phyloP scores from a whole-genome alignment of 2,113 vertebrate species.

The Caracal caracal region DNA sequence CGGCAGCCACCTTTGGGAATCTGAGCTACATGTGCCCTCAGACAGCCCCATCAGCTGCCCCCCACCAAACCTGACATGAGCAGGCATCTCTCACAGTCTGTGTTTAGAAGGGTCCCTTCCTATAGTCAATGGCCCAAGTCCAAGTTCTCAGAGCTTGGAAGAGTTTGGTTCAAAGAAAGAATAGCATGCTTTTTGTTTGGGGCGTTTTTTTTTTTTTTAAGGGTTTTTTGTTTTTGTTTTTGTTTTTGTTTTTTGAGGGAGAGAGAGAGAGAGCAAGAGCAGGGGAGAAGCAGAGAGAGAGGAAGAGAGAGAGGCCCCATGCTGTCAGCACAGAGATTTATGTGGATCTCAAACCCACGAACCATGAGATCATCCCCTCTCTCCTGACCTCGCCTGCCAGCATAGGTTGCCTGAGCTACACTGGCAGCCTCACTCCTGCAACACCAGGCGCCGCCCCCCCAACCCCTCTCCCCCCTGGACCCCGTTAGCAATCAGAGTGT shows the following conservation, averaged over 20 bases:
- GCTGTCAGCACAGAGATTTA: too few species aligned
- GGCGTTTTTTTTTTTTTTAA: not conserved
- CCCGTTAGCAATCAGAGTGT: not conserved
- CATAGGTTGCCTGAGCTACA: conserved; percentile 92
- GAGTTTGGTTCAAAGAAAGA: not conserved
- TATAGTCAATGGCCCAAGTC: not conserved
- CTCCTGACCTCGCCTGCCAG: not conserved
- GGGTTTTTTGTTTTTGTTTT: not conserved
- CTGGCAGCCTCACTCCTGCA: conserved; percentile 90
- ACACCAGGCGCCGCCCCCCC: conserved; percentile 87
- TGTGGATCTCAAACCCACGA: too few species aligned
- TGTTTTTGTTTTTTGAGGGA: too few species aligned
- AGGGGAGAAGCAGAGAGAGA: too few species aligned
- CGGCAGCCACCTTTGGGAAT: not conserved
- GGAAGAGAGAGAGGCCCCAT: too few species aligned
- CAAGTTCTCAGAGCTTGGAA: not conserved
- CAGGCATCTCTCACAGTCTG: not conserved
- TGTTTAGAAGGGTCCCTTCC: not conserved
- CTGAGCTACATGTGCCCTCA: not conserved
- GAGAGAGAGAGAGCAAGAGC: too few species aligned
- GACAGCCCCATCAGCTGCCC: not conserved
- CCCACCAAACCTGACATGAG: not conserved
- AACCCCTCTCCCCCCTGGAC: not conserved
- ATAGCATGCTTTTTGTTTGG: not conserved
- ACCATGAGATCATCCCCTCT: not conserved